Evolutionary conservation across 30 jellyfish, hydroid and myxozoan genomes (phyloP), one percentile per base, ranked within the genome.

Genomic region (Clytia hemisphaerica): DNA sequence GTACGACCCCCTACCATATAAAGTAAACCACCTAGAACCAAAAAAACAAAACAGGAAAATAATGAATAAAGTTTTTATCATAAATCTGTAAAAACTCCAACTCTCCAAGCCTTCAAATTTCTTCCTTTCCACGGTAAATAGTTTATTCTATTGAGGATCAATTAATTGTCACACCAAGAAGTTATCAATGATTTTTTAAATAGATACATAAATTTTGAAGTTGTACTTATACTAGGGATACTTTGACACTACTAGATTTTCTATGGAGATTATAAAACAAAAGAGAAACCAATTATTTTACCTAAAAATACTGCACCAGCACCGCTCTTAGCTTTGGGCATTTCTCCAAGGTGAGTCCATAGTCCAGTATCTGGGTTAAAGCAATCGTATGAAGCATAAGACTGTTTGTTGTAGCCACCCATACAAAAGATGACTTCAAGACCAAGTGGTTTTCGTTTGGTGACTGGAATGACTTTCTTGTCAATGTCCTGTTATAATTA

Each of bases 251-350:
- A n/a, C n/a, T n/a, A n/a, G n/a, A n/a, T n/a, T n/a, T n/a, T n/a
- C n/a, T n/a, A n/a, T n/a, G n/a, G n/a, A n/a, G n/a, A n/a, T n/a
- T n/a, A n/a, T n/a, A n/a, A n/a, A n/a, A n/a, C n/a, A n/a, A n/a
- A n/a, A n/a, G n/a, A 42, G 53, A 7, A 51, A 21, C 33, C 7
- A 7, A 16, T 34, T 14, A 6, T 48, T 85, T 29, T 47, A 89
- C 98, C 98, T 38, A 89, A 85, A 71, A 82, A 80, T 1, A 80
- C 94, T 18, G 94, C 92, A 21, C 98, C 98, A 60, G 94, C 87
- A 27, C 98, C 98, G 66, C 98, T 89, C 44, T 80, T 80, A 35
- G 98, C 92, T 37, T 77, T 70, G 10, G 88, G 86, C 51, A 89
- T 77, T 53, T 75, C 87, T 6, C 61, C 87, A 21, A 71, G 37